Base-by-base conservation (phyloP, 2,113 vertebrate genomes). In the Solea solea region DNA sequence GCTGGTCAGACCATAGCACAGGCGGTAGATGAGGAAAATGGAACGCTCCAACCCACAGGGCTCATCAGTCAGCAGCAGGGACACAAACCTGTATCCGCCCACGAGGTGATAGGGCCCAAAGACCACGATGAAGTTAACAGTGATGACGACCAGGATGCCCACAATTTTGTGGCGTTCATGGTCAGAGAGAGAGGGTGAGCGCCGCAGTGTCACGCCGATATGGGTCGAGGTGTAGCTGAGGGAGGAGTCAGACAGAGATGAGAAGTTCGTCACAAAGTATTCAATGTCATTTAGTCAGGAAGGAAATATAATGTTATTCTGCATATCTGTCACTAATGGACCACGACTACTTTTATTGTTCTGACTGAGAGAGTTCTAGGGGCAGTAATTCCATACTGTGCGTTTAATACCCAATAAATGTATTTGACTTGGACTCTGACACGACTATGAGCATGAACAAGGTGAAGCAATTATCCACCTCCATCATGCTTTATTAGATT, bases 61-160 rank as follows among this genome's bases (percentile, higher is more conserved):
- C 66, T 93, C 84, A 6, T 89, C 78, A 0, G 89, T 88, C 45
- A 89, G 76, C 69, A 94, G 91, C 76, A 93, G 49, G 14, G 84
- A 90, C 52, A 91, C 81, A 45, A 94, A 94, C 62, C 93, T 91
- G 81, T 93, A 94, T 7, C 90, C 90, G 0, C 91, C 91, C 41
- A 94, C 91, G 0, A 94, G 85, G 78, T 94, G 94, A 79, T 94
- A 94, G 7, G 93, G 93, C 48, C 93, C 94, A 6, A 94, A 94
- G 48, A 94, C 88, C 1, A 79, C 88, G 0, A 94, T 90, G 78
- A 94, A 94, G 78, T 93, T 94, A 71, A 93, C 39, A 5, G 94
- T 94, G 80, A 94, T 93, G 70, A 94, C 86, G 0, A 91, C 73
- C 7, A 94, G 87, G 73, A 93, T 92, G 10, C 92, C 92, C 3